phyloP scores from a whole-genome alignment of 1,140 invertebrate genomes.

The Zaprionus ghesquierei region DNA sequence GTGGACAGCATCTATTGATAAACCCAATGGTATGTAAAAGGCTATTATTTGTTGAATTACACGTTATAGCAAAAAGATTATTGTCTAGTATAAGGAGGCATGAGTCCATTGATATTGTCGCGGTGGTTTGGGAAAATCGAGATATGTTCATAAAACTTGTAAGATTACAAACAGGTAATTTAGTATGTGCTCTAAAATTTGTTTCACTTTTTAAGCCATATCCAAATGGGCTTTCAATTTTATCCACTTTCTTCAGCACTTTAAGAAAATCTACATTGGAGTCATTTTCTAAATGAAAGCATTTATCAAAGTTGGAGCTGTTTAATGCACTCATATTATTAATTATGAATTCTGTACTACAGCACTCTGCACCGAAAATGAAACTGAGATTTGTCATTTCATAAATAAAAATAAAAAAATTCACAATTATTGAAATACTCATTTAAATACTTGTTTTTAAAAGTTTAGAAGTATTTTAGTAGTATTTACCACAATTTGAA shows the following conservation, averaged over 20 bases:
- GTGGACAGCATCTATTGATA: slow-evolving; percentile 59
- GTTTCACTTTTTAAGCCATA: slow-evolving; percentile 4
- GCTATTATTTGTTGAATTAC: not conserved
- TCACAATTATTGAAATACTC: slow-evolving; percentile 15
- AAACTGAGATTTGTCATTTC: slow-evolving; percentile 1
- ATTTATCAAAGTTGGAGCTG: not conserved
- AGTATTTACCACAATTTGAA: not conserved
- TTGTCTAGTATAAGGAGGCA: slow-evolving; percentile 23
- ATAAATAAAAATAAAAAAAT: slow-evolving; percentile 37
- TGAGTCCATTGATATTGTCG: slow-evolving; percentile 9
- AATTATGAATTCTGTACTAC: slow-evolving; percentile 12
- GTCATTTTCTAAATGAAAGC: not conserved
- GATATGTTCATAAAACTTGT: slow-evolving; percentile 14
- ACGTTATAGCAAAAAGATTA: slow-evolving; percentile 13
- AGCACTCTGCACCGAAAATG: not conserved
- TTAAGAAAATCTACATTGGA: not conserved
- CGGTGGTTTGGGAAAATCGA: not conserved
- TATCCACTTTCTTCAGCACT: not conserved
- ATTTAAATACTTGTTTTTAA: slow-evolving; percentile 12
- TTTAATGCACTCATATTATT: slow-evolving; percentile 5
- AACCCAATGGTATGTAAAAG: slow-evolving; percentile 16
- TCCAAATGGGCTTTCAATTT: slow-evolving; percentile 15
- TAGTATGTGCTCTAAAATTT: not conserved
- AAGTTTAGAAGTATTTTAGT: not conserved
- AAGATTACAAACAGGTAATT: slow-evolving; percentile 5